phyloP scores from a whole-genome alignment of 2,888 invertebrate genomes.

The Myopa tessellatipennis region DNA sequence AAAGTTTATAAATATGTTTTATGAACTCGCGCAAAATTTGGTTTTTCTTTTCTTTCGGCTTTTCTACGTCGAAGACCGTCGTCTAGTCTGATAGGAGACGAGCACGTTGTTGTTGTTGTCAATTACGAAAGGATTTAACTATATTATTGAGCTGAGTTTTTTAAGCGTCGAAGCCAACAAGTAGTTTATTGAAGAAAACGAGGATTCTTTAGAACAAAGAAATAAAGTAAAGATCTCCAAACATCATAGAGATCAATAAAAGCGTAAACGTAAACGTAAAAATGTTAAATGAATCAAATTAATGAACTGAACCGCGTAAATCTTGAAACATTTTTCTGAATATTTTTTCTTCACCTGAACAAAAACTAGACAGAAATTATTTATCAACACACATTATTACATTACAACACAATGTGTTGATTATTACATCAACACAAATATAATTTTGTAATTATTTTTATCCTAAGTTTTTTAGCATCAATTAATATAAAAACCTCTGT shows the following conservation, averaged over 20 bases:
- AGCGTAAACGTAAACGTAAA: too few relatives aligned
- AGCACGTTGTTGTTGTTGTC: conserved; percentile 14
- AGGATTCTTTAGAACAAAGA: not conserved
- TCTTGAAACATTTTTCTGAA: too few relatives aligned
- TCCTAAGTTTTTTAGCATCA: not conserved
- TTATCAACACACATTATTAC: too few relatives aligned
- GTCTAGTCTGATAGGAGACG: conserved; percentile 36
- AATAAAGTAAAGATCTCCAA: not conserved
- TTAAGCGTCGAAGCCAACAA: not conserved
- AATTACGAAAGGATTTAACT: conserved; percentile 14
- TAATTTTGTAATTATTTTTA: too few relatives aligned
- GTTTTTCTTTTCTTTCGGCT: not conserved
- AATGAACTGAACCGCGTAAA: too few relatives aligned
- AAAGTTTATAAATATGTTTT: conserved; percentile 30
- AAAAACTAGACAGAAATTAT: too few relatives aligned
- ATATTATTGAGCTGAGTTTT: not conserved
- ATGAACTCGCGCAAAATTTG: conserved; percentile 17
- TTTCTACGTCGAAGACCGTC: not conserved
- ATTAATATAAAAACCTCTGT: not conserved
- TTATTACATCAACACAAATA: too few relatives aligned
- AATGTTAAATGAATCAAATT: too few relatives aligned
- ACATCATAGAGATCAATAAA: too few relatives aligned
- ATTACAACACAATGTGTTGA: too few relatives aligned
- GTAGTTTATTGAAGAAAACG: not conserved
- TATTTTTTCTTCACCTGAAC: too few relatives aligned